A percentile compares a stretch with the other conserved stretches of the same genome.
Evolutionary conservation across 2,888 invertebrate genomes (phyloP).

Genomic region (Nematopogon swammerdamellus): DNA sequence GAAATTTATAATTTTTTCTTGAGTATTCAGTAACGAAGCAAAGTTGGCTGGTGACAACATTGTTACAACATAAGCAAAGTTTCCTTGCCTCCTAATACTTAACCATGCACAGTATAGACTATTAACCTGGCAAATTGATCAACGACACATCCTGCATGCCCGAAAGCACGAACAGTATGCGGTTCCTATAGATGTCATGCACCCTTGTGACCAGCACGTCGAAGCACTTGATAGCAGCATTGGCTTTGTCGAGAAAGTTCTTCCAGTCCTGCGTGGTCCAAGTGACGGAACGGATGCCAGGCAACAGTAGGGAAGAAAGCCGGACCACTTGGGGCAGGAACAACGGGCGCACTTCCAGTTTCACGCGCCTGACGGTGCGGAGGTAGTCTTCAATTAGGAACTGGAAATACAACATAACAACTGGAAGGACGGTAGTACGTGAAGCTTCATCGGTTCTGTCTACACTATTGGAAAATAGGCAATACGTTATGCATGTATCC

Average conservation of each 20-base stretch:
- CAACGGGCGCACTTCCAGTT: conserved; percentile 85
- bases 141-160: conserved; percentile 86
- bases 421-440: too few species aligned
- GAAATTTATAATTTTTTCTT: too few species aligned
- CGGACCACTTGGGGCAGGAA: conserved; percentile 85
- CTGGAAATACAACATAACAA: conserved; percentile 40
- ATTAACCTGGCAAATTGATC: conserved; percentile 68
- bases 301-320: conserved; percentile 77
- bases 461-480: too few species aligned
- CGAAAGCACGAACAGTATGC: conserved; percentile 82
- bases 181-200: conserved; percentile 86
- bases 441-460: too few species aligned
- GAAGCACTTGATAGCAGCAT: conserved; percentile 76
- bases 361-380: conserved; percentile 69
- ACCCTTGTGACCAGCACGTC: conserved; percentile 73
- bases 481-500: too few species aligned
- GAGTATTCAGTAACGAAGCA: too few species aligned
- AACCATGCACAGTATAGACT: not conserved
- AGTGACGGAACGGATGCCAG: conserved; percentile 74
- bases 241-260: conserved; percentile 71
- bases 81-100: too few species aligned
- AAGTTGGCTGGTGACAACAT: too few species aligned
- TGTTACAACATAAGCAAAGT: too few species aligned
- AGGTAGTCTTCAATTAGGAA: conserved; percentile 76
- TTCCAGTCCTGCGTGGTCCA: conserved; percentile 89